Base-by-base conservation (phyloP, 2,797 vertebrate genomes). In the Cuculus canorus region DNA sequence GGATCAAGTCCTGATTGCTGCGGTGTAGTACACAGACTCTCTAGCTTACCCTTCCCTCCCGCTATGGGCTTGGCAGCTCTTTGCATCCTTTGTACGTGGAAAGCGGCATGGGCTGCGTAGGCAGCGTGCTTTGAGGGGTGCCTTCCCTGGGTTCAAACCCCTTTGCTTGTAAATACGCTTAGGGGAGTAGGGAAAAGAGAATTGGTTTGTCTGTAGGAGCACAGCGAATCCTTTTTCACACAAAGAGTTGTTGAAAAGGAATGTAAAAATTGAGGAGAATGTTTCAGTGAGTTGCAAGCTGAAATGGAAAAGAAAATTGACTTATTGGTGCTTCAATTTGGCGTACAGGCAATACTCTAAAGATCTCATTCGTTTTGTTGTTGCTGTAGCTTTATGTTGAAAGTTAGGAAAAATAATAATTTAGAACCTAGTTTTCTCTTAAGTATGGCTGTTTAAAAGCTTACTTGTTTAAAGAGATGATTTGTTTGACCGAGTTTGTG, bases 301-400 rank as follows among this genome's bases (percentile, higher is more conserved):
- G 83, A 83, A 92, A 78, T 65, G 66, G 87, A 90, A 81, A 78
- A 93, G 85, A 73, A 86, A 90, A 88, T 76, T 35, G 61, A 88
- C 72, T 69, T 92, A 57, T 79, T 75, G 65, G 54, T 73, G 81
- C 84, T 93, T 59, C 64, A 59, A 48, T 93, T 93, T 92, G 82
- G 61, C 76, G 37, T 63, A n/a, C 25, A 47, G 69, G 18, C 35
- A 32, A 77, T 93, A 82, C 83, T 91, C 80, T 82, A 3, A 90
- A 82, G 83, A 82, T 18, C 56, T 79, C 50, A 14, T 82, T 86
- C 52, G 45, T 79, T 88, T 86, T 94, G 54, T 94, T 92, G 57
- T 68, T 94, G 84, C 68, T 82, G n/a, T 75, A 50, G 66, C 45
- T 79, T 86, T 77, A 71, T 79, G 95, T 90, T 84, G 63, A 50